Evolutionary conservation across 2,797 vertebrate species (phyloP), one percentile per base, ranked within the genome.

Genomic region (Microcaecilia unicolor): DNA sequence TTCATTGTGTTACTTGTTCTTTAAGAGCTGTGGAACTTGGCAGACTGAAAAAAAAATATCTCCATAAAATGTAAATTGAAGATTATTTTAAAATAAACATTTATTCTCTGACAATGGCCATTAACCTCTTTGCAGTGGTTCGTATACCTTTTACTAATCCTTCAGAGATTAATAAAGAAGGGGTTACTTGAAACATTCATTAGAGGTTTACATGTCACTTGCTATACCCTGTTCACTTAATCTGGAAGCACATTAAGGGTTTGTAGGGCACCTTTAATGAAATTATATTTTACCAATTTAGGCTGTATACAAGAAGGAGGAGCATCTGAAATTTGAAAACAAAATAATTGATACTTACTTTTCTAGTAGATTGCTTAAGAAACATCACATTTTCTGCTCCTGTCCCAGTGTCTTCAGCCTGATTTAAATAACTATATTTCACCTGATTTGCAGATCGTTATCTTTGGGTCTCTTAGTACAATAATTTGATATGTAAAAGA

Each of bases 191-290:
- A 28, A 26, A 18, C 58, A 44, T 41, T 53, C n/a, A 15, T 14
- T 37, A 51, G 22, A 34, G 42, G 65, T 59, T 59, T 28, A 61
- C 47, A 46, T 59, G 37, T 56, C 45, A 56, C 25, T 55, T 48
- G 45, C 51, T 37, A 22, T 64, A 75, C 65, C 59, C 49, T n/a
- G n/a, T n/a, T n/a, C n/a, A n/a, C n/a, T n/a, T 74, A 67, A 74
- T 71, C 69, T 72, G 35, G 48, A 49, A 58, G 52, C 51, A 44
- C 20, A 59, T 26, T 53, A 47, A 54, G 49, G 49, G 63, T 46
- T 46, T 22, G 16, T 31, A 44, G 55, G 31, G 43, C n/a, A 5
- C 54, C 45, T 54, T 31, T 25, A 46, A 44, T 11, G 44, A 62
- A 44, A 61, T 57, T 68, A 51, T 56, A 35, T 68, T 41, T 51